Evolutionary conservation across 1,140 invertebrate genomes (phyloP), one percentile per base, ranked within the genome.

Genomic region (Zelostemma sp.): DNA sequence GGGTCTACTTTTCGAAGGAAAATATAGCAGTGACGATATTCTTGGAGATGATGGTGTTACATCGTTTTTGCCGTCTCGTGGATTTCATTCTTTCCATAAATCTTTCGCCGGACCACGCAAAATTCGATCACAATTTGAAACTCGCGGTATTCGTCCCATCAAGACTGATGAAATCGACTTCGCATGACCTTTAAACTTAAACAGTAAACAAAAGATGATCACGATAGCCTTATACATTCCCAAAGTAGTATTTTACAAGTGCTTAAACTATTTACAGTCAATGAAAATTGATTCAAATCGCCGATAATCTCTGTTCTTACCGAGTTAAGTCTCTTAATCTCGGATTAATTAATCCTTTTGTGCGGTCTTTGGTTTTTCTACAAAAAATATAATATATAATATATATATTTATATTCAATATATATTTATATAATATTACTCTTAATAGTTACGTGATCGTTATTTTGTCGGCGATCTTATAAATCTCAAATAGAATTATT

Each of bases 311-410:
- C 58, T 54, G 53, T 46, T 64, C 62, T 47, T 48, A 60, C 58
- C 56, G 66, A 66, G 57, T n/a, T 47, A 11, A 68, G 64, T 57
- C 56, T 55, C 38, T 50, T 67, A 63, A 67, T 62, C 62, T 68
- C 70, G 61, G 62, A 40, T 65, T 47, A 49, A 73, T 68, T 68
- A 45, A 59, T 72, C 38, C 62, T 62, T 68, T 68, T 73, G 45
- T 73, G 70, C 72, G 74, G 66, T 78, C 76, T 78, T 78, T 78
- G 76, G 76, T 78, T 65, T 74, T 72, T 68, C 68, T 76, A 73
- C 73, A 76, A 72, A 78, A 78, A 76, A 78, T 73, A 73, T 31
- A 31, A 71, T 66, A 71, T 71, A 71, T 66, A 62, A 41, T 51
- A 47, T 59, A 33, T 33, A 40, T 53, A 47, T 47, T 33, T 57